Base-by-base conservation (phyloP, 2,888 invertebrate genomes). In the Augiades crinisus region DNA sequence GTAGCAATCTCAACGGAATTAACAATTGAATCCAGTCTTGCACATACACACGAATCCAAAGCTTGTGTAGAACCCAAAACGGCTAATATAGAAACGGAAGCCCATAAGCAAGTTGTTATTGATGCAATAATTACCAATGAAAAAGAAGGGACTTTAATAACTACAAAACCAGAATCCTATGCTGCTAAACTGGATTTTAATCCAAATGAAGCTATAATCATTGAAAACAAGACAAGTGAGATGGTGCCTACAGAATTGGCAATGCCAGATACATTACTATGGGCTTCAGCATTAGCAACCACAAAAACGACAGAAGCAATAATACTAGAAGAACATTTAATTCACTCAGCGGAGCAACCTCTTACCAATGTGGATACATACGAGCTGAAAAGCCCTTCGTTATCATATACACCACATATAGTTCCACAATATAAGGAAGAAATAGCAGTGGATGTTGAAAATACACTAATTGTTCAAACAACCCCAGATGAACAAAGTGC, bases 391-490 rank as follows among this genome's bases (percentile, higher is more conserved):
- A 91, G 91, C 10, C 88, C 87, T 45, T 67, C 76, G 41, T 75
- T 91, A 30, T 68, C 73, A 47, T 75, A 88, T 54, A 72, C 90
- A 17, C 79, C 91, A 8, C 83, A 92, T 40, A 90, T 91, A 69
- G 91, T 90, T 53, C 81, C 93, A 31, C 84, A 91, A 60, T 90
- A 83, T 58, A 90, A 89, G 54, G 92, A 93, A 79, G 83, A 91
- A 41, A 58, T 91, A 16, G 68, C 84, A 3, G 85, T 90, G 31
- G 94, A 94, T 75, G 91, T 86, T 59, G 94, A 94, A 80, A 76
- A 81, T 27, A 62, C 68, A 31, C 80, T 92, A 49, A 60, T 65
- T 22, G 65, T 81, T 53, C 52, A 64, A 27, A 56, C 57, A n/a
- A 63, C 67, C 53, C 91, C 92, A 12, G 84, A 88, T 36, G 58